Evolutionary conservation across 2,888 invertebrate species (phyloP).

Genomic region (Julus scandinavius): DNA sequence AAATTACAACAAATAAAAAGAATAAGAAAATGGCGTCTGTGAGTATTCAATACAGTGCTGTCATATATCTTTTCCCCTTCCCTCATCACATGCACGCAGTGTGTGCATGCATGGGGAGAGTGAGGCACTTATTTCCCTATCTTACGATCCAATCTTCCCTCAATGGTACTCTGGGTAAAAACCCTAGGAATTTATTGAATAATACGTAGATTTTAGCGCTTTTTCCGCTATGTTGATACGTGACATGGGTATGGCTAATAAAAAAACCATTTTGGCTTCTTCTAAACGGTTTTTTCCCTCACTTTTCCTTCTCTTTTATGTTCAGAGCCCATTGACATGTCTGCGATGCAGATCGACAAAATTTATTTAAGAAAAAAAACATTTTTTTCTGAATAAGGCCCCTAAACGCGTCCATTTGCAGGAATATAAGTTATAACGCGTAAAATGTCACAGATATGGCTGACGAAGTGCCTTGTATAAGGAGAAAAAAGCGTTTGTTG

Average conservation of each 20-base stretch:
- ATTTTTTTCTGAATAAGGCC: neutral
- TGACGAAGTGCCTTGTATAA: neutral
- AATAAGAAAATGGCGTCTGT: no score
- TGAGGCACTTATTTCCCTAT: neutral
- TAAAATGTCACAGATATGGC: conserved; percentile 5
- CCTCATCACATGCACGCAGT: neutral
- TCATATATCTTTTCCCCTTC: neutral
- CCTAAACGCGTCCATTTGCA: neutral
- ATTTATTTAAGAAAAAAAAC: conserved; percentile 24
- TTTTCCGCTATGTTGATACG: neutral
- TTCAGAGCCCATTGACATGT: neutral
- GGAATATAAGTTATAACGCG: neutral
- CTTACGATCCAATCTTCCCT: neutral
- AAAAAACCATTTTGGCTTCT: conserved; percentile 22
- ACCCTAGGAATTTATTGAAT: conserved; percentile 29
- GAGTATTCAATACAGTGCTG: neutral
- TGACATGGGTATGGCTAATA: neutral
- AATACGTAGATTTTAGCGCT: neutral
- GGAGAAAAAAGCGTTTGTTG: neutral
- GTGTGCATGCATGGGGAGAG: neutral
- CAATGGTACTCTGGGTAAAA: neutral
- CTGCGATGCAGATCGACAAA: neutral
- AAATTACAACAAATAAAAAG: neutral
- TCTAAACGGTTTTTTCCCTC: conserved; percentile 3
- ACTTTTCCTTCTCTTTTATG: neutral